Conservation (phyloP, 2,797 vertebrate species). For the Bradypodion pumilum region DNA sequence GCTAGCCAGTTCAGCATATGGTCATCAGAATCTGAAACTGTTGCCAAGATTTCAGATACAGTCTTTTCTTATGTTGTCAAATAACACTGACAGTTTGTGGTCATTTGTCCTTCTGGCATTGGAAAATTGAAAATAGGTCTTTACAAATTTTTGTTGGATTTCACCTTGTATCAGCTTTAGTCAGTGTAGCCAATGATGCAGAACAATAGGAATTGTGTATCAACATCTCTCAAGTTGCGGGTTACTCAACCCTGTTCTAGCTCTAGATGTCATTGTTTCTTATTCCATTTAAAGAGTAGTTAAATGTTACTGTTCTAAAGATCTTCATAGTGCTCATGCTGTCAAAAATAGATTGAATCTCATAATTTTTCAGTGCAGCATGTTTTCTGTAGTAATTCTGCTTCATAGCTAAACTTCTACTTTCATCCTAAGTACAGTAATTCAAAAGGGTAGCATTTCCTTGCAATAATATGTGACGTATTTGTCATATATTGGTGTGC, state of each 20-base stretch:
- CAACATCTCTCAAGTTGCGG: too few relatives aligned
- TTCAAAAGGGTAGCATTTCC: neutral
- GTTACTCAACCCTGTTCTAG: neutral
- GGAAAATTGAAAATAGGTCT: too few relatives aligned
- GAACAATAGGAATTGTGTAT: too few relatives aligned
- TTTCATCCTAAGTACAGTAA: neutral
- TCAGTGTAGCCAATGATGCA: too few relatives aligned
- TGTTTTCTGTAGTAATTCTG: neutral
- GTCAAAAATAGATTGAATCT: neutral
- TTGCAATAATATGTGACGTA: neutral
- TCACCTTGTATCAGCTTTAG: too few relatives aligned
- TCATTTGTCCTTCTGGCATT: neutral
- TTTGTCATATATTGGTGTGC: neutral
- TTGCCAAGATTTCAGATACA: neutral
- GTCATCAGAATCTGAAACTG: neutral
- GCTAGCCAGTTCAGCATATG: neutral
- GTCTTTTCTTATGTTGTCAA: neutral
- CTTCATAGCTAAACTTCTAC: neutral
- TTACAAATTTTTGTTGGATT: neutral
- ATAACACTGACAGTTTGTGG: neutral
- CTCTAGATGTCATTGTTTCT: neutral
- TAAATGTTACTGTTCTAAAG: neutral
- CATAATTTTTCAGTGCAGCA: neutral
- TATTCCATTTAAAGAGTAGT: neutral
- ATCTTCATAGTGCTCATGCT: neutral